phyloP scores from a whole-genome alignment of 2,888 invertebrate genomes.

The Sinodicranocentrus sp. region DNA sequence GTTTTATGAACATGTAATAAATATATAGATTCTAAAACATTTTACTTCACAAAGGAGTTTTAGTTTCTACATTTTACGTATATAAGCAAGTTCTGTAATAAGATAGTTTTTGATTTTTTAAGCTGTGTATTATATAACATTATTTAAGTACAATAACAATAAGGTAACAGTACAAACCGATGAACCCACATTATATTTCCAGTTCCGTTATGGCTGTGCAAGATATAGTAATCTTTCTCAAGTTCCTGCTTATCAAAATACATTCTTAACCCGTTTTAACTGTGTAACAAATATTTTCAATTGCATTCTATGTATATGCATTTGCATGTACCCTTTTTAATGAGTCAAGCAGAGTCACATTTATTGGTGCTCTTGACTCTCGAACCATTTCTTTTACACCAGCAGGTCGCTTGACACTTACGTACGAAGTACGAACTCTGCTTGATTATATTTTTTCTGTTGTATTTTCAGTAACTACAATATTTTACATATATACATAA shows the following conservation, averaged over 20 bases:
- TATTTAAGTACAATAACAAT: constrained; percentile 39
- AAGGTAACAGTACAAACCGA: constrained; percentile 62
- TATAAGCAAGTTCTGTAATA: constrained; percentile 15
- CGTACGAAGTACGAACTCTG: too few relatives aligned
- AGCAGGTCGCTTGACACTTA: too few relatives aligned
- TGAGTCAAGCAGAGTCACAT: too few relatives aligned
- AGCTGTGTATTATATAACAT: neutral
- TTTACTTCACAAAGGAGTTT: neutral
- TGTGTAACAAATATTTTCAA: constrained; percentile 26
- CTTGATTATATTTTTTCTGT: too few relatives aligned
- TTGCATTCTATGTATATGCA: constrained; percentile 1
- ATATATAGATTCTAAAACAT: constrained; percentile 27
- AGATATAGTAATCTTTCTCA: constrained; percentile 49
- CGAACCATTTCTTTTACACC: too few relatives aligned
- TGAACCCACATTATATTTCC: constrained; percentile 48
- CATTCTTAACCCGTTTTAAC: constrained; percentile 48
- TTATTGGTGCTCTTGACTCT: too few relatives aligned
- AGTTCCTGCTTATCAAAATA: constrained; percentile 65
- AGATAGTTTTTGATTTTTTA: constrained; percentile 2
- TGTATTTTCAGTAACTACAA: too few relatives aligned
- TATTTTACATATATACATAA: too few relatives aligned
- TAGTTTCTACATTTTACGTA: neutral
- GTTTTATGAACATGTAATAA: too few relatives aligned
- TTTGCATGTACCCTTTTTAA: constrained; percentile 13
- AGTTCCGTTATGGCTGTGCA: constrained; percentile 60